Percentiles rank a stretch among this genome's conserved stretches.
phyloP scores from a whole-genome alignment of 2,797 vertebrate species.

The Dromococcyx pavoninus region DNA sequence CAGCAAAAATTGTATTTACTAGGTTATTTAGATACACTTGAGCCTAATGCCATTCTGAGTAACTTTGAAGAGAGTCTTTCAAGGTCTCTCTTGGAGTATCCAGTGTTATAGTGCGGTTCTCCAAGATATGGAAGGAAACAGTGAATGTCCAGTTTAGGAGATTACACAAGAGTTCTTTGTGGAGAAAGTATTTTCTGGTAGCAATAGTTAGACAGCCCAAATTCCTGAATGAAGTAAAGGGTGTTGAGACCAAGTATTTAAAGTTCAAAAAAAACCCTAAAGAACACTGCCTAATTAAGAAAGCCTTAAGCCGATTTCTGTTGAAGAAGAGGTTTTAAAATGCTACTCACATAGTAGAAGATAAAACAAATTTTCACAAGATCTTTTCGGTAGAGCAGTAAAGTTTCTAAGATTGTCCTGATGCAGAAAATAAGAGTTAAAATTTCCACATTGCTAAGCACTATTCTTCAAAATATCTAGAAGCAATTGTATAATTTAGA shows the following conservation, averaged over 20 bases:
- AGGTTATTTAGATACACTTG: background rate
- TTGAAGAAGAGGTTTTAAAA: background rate
- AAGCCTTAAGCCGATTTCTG: background rate
- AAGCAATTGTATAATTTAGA: background rate
- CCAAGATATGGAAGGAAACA: background rate
- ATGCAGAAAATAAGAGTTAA: background rate
- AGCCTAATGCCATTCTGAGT: background rate
- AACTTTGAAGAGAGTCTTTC: background rate
- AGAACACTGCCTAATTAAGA: background rate
- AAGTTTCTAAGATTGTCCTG: background rate
- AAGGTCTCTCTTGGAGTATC: background rate
- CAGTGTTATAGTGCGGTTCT: background rate
- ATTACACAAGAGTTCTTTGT: background rate
- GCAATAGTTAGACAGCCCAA: background rate
- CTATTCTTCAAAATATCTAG: slow-evolving; percentile 56
- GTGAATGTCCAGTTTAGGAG: background rate
- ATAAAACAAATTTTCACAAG: background rate
- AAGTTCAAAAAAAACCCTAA: background rate
- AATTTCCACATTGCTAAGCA: background rate
- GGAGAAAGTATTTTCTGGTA: background rate
- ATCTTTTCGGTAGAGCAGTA: background rate
- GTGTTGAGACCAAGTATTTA: background rate
- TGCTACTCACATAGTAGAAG: background rate
- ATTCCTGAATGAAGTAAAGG: background rate
- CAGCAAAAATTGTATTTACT: background rate